These are phyloP conservation scores for Lamellibrachia satsuma DNA, from an alignment of 2,888 invertebrate genomes.

Conservation along the genomic window DNA sequence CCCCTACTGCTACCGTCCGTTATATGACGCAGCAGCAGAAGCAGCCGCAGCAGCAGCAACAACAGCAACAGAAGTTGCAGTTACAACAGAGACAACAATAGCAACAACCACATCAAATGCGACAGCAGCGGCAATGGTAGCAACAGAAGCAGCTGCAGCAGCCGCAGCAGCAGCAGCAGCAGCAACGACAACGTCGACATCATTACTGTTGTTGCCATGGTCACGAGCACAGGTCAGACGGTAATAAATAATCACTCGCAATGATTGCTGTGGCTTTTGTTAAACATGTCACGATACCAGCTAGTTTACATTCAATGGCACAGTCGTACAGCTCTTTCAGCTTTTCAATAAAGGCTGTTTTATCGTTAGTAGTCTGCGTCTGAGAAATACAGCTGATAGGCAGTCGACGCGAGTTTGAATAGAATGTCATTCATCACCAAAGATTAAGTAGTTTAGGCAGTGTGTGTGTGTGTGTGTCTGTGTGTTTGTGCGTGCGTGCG, in stretches of 20 bases:
- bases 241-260: too few relatives aligned
- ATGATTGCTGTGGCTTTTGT: neutral
- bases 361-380: neutral
- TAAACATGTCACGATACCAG: neutral
- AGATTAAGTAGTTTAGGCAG: too few relatives aligned
- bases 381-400: neutral
- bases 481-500: neutral
- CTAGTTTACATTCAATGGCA: neutral
- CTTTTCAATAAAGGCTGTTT: neutral
- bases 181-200: neutral
- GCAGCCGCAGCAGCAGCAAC: too few relatives aligned
- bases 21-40: too few relatives aligned
- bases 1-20: neutral
- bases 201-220: neutral
- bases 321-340: neutral
- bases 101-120: too few relatives aligned
- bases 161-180: neutral
- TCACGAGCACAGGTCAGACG: neutral
- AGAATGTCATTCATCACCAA: neutral
- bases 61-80: too few relatives aligned
- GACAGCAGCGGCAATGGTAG: neutral
- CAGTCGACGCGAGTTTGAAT: too few relatives aligned
- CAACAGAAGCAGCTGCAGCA: neutral
- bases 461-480: slow-evolving; percentile 24
- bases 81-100: too few relatives aligned